Base-by-base conservation (phyloP, 2,797 vertebrate species). In the Salarias fasciatus region DNA sequence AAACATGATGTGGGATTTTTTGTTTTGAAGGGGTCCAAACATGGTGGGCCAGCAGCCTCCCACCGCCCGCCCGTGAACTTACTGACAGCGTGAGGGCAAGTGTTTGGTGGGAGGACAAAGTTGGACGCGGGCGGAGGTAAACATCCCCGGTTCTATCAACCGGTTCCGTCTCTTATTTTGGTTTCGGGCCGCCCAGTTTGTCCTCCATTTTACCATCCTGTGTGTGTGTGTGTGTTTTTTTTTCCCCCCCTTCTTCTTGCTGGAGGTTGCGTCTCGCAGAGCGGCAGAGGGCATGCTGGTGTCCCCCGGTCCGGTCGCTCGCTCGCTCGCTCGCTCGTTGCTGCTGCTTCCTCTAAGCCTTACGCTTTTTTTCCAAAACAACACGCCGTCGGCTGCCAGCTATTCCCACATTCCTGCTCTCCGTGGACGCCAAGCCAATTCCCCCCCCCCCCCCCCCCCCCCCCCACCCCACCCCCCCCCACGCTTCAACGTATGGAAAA, bases 251-350 rank as follows among this genome's bases (percentile, higher is more conserved):
- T 18, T 3, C 18, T 24, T 24, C 24, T 24, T 53, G 77, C 66
- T 56, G 63, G 72, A 77, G 65, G 72, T 69, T 69, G 77, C 67
- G 76, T 83, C 68, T 72, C 12, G 40, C 53, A 43, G 62, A 85
- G 88, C 79, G 71, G 81, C 78, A 85, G 84, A 88, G 86, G 90
- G 83, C 85, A 88, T 79, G 76, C 79, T 87, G 84, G 88, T 87
- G 88, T 90, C 90, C 83, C 83, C 84, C 79, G 3, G 6, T 2
- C 33, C 33, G n/a, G n/a, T n/a, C n/a, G n/a, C n/a, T n/a, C n/a
- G n/a, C n/a, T n/a, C n/a, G n/a, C n/a, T n/a, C n/a, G n/a, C n/a
- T n/a, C n/a, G n/a, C n/a, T 8, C 9, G 9, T 6, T 12, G 75
- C 77, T 77, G 82, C 79, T 73, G 71, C 75, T 65, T 75, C 76